phyloP scores from a whole-genome alignment of 92 coral and sea anemone species.

The Actinernus sp. region DNA sequence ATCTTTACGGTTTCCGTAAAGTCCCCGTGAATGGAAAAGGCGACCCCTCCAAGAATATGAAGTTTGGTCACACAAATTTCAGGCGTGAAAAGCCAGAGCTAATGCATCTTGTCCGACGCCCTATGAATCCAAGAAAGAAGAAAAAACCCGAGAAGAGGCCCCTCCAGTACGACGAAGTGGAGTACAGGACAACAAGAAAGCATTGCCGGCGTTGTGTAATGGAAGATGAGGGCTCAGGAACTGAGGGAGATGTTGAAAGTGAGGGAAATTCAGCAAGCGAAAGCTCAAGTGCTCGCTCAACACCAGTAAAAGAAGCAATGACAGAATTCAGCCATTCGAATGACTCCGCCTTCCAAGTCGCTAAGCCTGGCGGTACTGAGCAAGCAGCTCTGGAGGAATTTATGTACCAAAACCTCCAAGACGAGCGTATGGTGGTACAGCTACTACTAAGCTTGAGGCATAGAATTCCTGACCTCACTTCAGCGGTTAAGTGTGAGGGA shows the following conservation, averaged over 20 bases:
- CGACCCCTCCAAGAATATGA: slow-evolving; percentile 99
- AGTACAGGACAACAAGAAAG: slow-evolving; percentile 7
- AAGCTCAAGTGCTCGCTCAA: slow-evolving; percentile 63
- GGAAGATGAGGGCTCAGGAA: slow-evolving; percentile 23
- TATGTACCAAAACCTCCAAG: slow-evolving; percentile 91
- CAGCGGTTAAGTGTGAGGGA: slow-evolving; percentile 26
- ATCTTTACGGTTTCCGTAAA: slow-evolving; percentile 94
- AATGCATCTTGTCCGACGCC: slow-evolving; percentile 95
- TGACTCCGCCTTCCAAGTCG: slow-evolving; percentile 62
- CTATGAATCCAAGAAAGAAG: slow-evolving; percentile 90
- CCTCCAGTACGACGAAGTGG: slow-evolving; percentile 28
- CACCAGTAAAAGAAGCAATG: slow-evolving; percentile 49
- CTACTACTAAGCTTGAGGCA: slow-evolving; percentile 87
- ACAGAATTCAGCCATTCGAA: slow-evolving; percentile 53
- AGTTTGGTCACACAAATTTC: slow-evolving; percentile 92
- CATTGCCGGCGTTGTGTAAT: slow-evolving; percentile 10
- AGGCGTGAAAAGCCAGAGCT: slow-evolving; percentile 90
- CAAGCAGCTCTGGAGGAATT: slow-evolving; percentile 66
- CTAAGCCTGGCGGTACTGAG: slow-evolving; percentile 45
- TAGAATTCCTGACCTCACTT: slow-evolving; percentile 60
- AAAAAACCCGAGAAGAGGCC: slow-evolving; percentile 52
- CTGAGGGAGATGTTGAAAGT: slow-evolving; percentile 27
- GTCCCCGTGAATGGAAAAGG: slow-evolving; percentile 97
- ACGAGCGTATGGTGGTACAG: slow-evolving; percentile 94
- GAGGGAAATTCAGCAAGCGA: slow-evolving; percentile 46